These are phyloP conservation scores for Hippocampus zosterae DNA, from an alignment of 2,113 vertebrate genomes.

Conservation along the genomic window DNA sequence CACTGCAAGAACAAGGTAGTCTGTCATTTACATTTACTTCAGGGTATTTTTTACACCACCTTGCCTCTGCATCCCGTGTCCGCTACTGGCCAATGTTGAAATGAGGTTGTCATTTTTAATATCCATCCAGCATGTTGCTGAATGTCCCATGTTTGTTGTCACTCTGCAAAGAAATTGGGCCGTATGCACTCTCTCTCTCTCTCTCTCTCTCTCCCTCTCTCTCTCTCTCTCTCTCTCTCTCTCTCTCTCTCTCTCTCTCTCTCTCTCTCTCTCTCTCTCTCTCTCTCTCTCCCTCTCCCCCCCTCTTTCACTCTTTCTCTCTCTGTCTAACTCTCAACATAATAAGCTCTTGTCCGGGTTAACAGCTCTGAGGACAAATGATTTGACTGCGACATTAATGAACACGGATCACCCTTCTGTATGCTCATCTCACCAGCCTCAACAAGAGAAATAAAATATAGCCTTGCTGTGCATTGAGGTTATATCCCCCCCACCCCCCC, in stretches of 20 bases:
- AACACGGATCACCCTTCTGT: slow-evolving; percentile 51
- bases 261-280: slow-evolving; percentile 6
- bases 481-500: slow-evolving; percentile 51
- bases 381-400: slow-evolving; percentile 57
- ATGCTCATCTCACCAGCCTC: slow-evolving; percentile 49
- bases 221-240: too few species aligned
- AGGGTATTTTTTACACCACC: slow-evolving; percentile 23
- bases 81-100: slow-evolving; percentile 47
- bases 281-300: too few species aligned
- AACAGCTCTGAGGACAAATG: slow-evolving; percentile 55
- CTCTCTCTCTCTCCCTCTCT: too few species aligned
- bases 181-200: neutral
- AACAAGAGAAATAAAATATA: slow-evolving; percentile 51
- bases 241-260: neutral
- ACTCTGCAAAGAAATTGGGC: slow-evolving; percentile 41
- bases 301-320: neutral
- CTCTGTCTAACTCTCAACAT: slow-evolving; percentile 27
- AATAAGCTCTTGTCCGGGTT: slow-evolving; percentile 58
- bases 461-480: slow-evolving; percentile 31
- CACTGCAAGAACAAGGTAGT: slow-evolving; percentile 20
- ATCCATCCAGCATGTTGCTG: slow-evolving; percentile 40
- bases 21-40: slow-evolving; percentile 28
- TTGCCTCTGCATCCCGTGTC: slow-evolving; percentile 15
- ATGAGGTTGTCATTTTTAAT: slow-evolving; percentile 54
- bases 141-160: slow-evolving; percentile 50